Base-by-base conservation (phyloP, 2,888 invertebrate species). In the Heteropelma amictum region DNA sequence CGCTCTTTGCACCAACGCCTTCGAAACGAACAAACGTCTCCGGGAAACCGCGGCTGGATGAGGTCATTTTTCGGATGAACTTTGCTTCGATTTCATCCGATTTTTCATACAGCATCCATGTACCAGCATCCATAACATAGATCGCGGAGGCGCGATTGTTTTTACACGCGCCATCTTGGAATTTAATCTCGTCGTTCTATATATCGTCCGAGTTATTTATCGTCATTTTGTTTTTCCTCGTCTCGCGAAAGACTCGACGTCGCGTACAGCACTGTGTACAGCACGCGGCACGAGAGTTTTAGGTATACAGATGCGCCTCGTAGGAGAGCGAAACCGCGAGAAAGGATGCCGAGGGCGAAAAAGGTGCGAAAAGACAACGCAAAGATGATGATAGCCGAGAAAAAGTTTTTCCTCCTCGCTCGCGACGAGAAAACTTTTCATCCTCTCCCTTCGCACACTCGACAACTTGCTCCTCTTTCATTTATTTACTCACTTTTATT, bases 401-500 rank as follows among this genome's bases (percentile, higher is more conserved):
- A 74, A 76, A 72, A 77, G 65, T 65, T 77, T 77, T 72, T 58
- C 68, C 42, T 72, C 58, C 53, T 49, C 35, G 14, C 56, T 58
- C 67, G 35, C 65, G 64, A 71, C 63, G 74, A 73, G 70, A 79
- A 76, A 77, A 76, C 65, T 68, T 63, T 26, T 38, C 33, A 45
- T 63, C 45, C 26, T 33, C 21, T 60, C 47, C 23, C 38, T 38
- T 70, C 17, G 49, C 30, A 53, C 33, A 51, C 67, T 51, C 45
- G 61, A 49, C 71, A 42, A 58, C 35, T 19, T 10, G 51, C 17
- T 38, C 30, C 42, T 70, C 58, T 73, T 63, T 73, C 68, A 67
- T 73, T 67, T 73, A 72, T 76, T 71, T 76, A 76, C 76, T 73
- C 67, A 40, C 73, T 60, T 26, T 64, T 63, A 68, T 70, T 64